A percentile compares a stretch with the other conserved stretches of the same genome.
These are phyloP conservation scores for Scaptodrosophila latifasciaeformis DNA, from an alignment of 2,888 invertebrate species.

Conservation along the genomic window DNA sequence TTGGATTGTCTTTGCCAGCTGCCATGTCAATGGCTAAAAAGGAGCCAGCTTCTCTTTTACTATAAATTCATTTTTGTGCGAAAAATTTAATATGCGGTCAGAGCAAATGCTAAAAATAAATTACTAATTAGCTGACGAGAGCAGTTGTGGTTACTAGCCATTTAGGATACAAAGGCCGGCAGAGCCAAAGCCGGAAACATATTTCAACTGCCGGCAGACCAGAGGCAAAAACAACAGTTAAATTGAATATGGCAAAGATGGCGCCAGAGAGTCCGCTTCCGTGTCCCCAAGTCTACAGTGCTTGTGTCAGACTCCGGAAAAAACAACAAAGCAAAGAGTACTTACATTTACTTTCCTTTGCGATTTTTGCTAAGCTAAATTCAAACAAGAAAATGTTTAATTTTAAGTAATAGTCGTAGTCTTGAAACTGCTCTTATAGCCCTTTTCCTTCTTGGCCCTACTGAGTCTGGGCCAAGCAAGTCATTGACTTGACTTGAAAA, in stretches of 20 bases:
- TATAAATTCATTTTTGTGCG: slow-evolving; percentile 51
- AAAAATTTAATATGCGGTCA: slow-evolving; percentile 50
- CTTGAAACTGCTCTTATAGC: too few relatives aligned
- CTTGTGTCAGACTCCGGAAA: too few relatives aligned
- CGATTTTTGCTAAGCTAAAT: too few relatives aligned
- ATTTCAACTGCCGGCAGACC: too few relatives aligned
- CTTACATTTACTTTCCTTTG: too few relatives aligned
- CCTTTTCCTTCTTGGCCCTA: too few relatives aligned
- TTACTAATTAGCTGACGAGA: slow-evolving; percentile 40
- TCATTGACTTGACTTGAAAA: slow-evolving; percentile 8
- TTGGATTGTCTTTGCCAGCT: slow-evolving; percentile 24
- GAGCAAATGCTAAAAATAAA: slow-evolving; percentile 48
- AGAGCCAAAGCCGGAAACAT: too few relatives aligned
- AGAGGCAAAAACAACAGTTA: neutral
- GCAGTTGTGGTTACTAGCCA: neutral
- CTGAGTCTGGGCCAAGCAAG: slow-evolving; percentile 15
- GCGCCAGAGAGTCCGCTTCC: slow-evolving; percentile 33
- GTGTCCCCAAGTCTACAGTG: too few relatives aligned
- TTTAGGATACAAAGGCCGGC: too few relatives aligned
- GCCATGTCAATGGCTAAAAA: slow-evolving; percentile 5
- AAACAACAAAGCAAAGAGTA: too few relatives aligned
- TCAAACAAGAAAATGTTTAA: too few relatives aligned
- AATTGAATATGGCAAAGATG: slow-evolving; percentile 8
- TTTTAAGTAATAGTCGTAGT: too few relatives aligned
- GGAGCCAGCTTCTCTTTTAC: slow-evolving; percentile 42